Evolutionary conservation across 2,888 invertebrate species (phyloP).

Genomic region (Patella caerulea): DNA sequence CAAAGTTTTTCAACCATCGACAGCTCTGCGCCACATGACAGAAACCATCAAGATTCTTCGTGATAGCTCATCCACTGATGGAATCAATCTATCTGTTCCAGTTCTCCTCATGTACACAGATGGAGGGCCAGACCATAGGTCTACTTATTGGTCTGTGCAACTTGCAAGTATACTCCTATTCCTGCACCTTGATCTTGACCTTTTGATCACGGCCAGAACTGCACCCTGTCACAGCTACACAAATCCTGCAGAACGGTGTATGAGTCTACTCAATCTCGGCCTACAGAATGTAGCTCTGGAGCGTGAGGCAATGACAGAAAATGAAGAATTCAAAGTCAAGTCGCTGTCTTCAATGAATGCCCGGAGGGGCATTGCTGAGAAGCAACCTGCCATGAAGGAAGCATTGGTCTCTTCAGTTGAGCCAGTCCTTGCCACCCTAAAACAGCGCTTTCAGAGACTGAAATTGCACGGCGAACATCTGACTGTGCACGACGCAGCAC

Average conservation of each 20-base stretch:
- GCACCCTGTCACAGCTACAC: conserved; percentile 34
- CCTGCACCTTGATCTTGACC: conserved; percentile 33
- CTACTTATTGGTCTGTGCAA: conserved; percentile 29
- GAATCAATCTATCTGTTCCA: conserved; percentile 22
- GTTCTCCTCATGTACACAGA: conserved; percentile 33
- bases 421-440: background rate
- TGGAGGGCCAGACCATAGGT: conserved; percentile 37
- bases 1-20: conserved; percentile 38
- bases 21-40: conserved; percentile 33
- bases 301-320: conserved; percentile 21
- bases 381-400: background rate
- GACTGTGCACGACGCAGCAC: too few relatives aligned
- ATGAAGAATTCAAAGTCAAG: conserved; percentile 13
- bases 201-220: conserved; percentile 31
- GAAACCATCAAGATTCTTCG: conserved; percentile 27
- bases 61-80: conserved; percentile 24
- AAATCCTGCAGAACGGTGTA: conserved; percentile 36
- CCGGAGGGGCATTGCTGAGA: background rate
- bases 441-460: background rate
- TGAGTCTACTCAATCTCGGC: conserved; percentile 33
- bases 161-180: conserved; percentile 28
- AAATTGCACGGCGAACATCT: background rate
- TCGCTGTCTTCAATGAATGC: conserved; percentile 6
- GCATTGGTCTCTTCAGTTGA: background rate
- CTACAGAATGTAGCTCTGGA: conserved; percentile 35